Base-by-base conservation (phyloP, 2,113 vertebrate genomes). In the Cariama cristata region DNA sequence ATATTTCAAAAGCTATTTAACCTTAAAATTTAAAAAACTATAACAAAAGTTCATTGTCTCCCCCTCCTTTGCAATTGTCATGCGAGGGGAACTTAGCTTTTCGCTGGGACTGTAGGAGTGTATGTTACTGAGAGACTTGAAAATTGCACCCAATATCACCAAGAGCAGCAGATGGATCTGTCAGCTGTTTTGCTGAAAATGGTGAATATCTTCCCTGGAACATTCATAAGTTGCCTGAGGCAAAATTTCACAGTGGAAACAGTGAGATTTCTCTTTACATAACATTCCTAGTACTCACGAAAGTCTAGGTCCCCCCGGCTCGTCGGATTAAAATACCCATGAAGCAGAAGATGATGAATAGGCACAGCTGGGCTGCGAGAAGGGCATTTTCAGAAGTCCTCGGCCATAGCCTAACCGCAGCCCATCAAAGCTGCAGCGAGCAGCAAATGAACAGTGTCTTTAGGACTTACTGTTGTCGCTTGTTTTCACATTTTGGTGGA, bases 181-280 rank as follows among this genome's bases (percentile, higher is more conserved):
- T 97, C 95, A 97, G 91, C 93, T 96, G 95, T 93, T 97, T 96
- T 97, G 67, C 91, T 94, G 94, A 97, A 97, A 97, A 90, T 90
- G 81, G 94, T 94, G 93, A 97, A 90, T 97, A 93, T 96, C 95
- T 97, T 95, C 84, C 80, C 87, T 95, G 97, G 96, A 97, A 97
- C 93, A 96, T 91, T 97, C 91, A 90, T 85, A 93, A 93, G 91
- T 97, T 96, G 97, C 96, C 95, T 8, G 74, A 94, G 93, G 97
- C 91, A 96, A 95, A 97, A 97, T 97, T 97, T 97, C 95, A 96
- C 94, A 97, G 91, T 97, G 95, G 86, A 71, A 97, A 96, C 77
- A 93, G 93, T 94, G 89, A 96, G 81, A 95, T 95, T 97, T 97
- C 95, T 91, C 93, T 97, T 91, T 96, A 88, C 91, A 94, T 93